Evolutionary conservation across 1,140 invertebrate species (phyloP), one percentile per base, ranked within the genome.

Genomic region (Myzus persicae): DNA sequence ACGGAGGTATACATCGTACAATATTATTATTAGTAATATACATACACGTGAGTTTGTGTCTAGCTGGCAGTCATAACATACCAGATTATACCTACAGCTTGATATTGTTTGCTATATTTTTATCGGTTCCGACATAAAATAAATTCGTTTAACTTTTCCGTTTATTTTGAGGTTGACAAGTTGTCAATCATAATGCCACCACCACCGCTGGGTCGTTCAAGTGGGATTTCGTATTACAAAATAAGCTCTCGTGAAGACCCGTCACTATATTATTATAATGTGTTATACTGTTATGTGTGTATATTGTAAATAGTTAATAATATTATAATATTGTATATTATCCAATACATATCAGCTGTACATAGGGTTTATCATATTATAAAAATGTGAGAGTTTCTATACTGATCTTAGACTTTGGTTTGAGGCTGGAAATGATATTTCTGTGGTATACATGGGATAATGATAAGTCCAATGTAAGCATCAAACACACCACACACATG

Each of bases 121-220:
- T n/a, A n/a, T 87, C 84, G 31, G 84, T 87, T 44, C 31, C 11
- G 84, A 44, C 42, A 31, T 31, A 42, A 76, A 76, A 76, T 51
- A 51, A 38, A 51, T 51, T 54, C 36, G 88, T 54, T 90, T 22
- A 54, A 90, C 88, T 90, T 90, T 90, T 54, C 48, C 48, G 88
- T 54, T 90, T 54, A 90, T 90, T 54, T 54, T 51, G 46, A 14
- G 46, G 88, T 36, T 90, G 88, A 90, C 88, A 90, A 90, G 88
- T 90, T 90, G 88, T 90, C 88, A 90, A 90, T 90, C 88, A 90
- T 76, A n/a, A 76, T 76, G 31, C 59, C 59, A 76, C 59, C 31
- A 76, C 59, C 31, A 76, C n/a, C 20, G 48, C 36, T 36, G n/a
- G 3, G 24, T 36, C 11, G n/a, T 90, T 51, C 48, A 24, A 54